Evolutionary conservation across 2,888 invertebrate genomes (phyloP).

Genomic region (Liopterus haemorrhoidalis): DNA sequence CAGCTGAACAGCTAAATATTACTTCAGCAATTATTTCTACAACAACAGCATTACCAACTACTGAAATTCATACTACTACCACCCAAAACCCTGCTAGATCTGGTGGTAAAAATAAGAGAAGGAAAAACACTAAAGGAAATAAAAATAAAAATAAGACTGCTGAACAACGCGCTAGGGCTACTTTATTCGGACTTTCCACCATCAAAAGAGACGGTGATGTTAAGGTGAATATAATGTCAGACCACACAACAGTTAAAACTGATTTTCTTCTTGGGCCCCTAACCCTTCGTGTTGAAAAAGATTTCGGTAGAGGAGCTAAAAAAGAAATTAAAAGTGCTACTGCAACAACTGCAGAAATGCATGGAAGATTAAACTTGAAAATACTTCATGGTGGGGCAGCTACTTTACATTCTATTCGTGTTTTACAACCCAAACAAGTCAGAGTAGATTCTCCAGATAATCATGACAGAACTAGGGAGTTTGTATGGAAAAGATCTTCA

Average conservation of each 20-base stretch:
- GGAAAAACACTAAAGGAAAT: conserved; percentile 45
- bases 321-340: conserved; percentile 80
- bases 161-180: conserved; percentile 66
- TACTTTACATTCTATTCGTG: conserved; percentile 75
- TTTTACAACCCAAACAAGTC: conserved; percentile 83
- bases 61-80: conserved; percentile 35
- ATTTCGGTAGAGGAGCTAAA: conserved; percentile 72
- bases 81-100: too few relatives aligned
- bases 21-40: conserved; percentile 24
- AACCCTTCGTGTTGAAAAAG: conserved; percentile 71
- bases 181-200: conserved; percentile 72
- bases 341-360: conserved; percentile 82
- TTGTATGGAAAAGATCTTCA: conserved; percentile 76
- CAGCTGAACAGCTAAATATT: conserved; percentile 16
- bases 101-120: conserved; percentile 39
- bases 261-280: conserved; percentile 76
- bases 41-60: conserved; percentile 36
- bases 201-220: conserved; percentile 75
- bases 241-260: conserved; percentile 76
- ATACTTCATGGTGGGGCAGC: conserved; percentile 77
- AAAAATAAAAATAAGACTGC: conserved; percentile 45
- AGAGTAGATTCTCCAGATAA: conserved; percentile 76
- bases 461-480: conserved; percentile 77
- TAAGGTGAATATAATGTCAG: conserved; percentile 68
- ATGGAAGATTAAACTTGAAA: conserved; percentile 69